Conservation (phyloP, 2,797 vertebrate genomes). For the Champsocephalus esox region DNA sequence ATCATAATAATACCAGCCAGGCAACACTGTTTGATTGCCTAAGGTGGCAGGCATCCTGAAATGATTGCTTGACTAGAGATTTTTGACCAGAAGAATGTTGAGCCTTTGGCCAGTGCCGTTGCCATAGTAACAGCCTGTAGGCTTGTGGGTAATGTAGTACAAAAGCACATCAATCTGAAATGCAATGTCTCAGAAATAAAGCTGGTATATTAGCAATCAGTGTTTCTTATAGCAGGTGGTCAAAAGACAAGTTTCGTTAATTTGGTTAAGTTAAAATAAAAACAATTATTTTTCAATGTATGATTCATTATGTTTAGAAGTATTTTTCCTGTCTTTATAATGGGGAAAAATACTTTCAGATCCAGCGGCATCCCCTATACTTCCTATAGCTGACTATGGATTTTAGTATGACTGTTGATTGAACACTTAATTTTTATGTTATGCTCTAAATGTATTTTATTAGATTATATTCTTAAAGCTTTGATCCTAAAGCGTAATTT, state of each 20-base stretch:
- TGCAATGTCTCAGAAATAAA: background rate
- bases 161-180: background rate
- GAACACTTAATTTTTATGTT: slow-evolving; percentile 12
- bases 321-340: background rate
- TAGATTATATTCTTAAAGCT: slow-evolving; percentile 17
- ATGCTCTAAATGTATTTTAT: slow-evolving; percentile 5
- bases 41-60: slow-evolving; percentile 9
- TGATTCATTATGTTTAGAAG: background rate
- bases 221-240: background rate
- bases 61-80: slow-evolving; percentile 16
- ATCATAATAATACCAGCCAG: background rate
- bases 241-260: background rate
- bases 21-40: slow-evolving; percentile 1
- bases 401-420: slow-evolving; percentile 18
- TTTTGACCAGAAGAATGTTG: slow-evolving; percentile 4
- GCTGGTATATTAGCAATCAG: background rate
- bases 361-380: background rate
- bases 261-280: background rate
- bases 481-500: slow-evolving; percentile 28
- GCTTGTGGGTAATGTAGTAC: slow-evolving; percentile 15
- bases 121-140: slow-evolving; percentile 17
- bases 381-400: background rate
- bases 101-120: slow-evolving; percentile 4
- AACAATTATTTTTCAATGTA: background rate
- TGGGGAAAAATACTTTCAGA: background rate